phyloP scores from a whole-genome alignment of 1,140 invertebrate species.

The Sarcophaga peregrina region DNA sequence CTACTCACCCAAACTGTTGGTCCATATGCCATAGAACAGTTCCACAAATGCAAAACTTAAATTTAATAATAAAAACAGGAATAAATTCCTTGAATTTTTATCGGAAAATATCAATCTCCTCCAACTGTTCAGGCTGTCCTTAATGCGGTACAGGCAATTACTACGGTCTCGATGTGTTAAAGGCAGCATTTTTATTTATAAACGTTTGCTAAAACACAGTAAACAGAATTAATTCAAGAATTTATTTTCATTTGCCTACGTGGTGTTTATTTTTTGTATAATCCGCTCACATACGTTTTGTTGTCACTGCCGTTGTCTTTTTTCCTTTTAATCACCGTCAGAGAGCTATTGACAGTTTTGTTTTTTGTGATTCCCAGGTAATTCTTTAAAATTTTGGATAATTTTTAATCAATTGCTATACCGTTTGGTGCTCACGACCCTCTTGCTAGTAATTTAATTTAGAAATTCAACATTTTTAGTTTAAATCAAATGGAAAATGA shows the following conservation, averaged over 20 bases:
- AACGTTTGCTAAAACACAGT: neutral
- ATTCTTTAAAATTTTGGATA: neutral
- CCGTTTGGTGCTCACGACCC: neutral
- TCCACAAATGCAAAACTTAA: constrained; percentile 97
- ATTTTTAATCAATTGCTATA: neutral
- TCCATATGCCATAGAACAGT: constrained; percentile 94
- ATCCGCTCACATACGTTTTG: constrained; percentile 17
- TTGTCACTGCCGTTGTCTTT: constrained; percentile 2
- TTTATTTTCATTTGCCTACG: constrained; percentile 32
- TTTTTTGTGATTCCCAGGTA: neutral
- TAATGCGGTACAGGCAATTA: constrained; percentile 73
- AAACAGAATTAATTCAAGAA: neutral
- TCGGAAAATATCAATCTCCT: constrained; percentile 92
- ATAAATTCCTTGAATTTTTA: constrained; percentile 91
- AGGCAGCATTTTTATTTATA: constrained; percentile 69
- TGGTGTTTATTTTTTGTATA: constrained; percentile 25
- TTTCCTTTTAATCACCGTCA: neutral
- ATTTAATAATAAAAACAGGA: constrained; percentile 94
- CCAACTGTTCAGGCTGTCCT: constrained; percentile 80
- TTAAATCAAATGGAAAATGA: neutral
- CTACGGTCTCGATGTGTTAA: constrained; percentile 81
- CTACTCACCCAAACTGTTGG: constrained; percentile 85
- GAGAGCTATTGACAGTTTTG: too few species aligned
- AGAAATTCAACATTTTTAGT: constrained; percentile 23
- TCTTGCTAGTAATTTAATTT: neutral